Evolutionary conservation across 1,140 invertebrate species (phyloP).

Genomic region (Eriosoma lanigerum): DNA sequence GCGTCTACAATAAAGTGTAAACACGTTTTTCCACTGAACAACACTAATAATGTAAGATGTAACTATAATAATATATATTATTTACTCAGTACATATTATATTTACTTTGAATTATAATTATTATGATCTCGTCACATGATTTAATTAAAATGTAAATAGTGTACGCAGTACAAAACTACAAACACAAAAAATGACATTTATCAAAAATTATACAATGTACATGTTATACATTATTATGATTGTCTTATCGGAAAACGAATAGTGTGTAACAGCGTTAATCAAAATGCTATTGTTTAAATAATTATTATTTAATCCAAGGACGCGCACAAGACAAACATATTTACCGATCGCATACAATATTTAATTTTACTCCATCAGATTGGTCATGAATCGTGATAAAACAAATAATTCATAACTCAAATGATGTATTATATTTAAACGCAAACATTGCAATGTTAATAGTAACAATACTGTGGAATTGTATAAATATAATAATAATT

Average conservation of each 20-base stretch:
- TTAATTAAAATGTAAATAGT: conserved; percentile 21
- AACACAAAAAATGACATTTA: conserved; percentile 1
- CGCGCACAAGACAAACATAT: not conserved
- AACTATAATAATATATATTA: too few relatives aligned
- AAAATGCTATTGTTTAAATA: conserved; percentile 27
- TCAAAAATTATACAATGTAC: conserved; percentile 19
- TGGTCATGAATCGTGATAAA: conserved; percentile 1
- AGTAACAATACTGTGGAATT: too few relatives aligned
- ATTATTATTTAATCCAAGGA: conserved; percentile 32
- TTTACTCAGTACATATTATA: not conserved
- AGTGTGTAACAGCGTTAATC: conserved; percentile 15
- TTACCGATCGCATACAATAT: not conserved
- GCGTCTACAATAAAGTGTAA: conserved; percentile 2
- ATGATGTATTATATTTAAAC: not conserved
- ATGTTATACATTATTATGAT: not conserved
- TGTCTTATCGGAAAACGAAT: conserved; percentile 18
- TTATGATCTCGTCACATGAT: conserved; percentile 18
- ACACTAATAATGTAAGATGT: too few relatives aligned
- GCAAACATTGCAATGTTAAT: too few relatives aligned
- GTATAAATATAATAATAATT: too few relatives aligned
- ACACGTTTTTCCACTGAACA: not conserved
- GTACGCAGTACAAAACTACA: not conserved
- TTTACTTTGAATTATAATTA: not conserved
- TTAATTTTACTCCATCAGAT: not conserved
- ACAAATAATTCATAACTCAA: conserved; percentile 23